A percentile compares a stretch with the other conserved stretches of the same genome.
Evolutionary conservation across 64 coral and sea anemone genomes (phyloP).

Genomic region (Montipora efflorescens): DNA sequence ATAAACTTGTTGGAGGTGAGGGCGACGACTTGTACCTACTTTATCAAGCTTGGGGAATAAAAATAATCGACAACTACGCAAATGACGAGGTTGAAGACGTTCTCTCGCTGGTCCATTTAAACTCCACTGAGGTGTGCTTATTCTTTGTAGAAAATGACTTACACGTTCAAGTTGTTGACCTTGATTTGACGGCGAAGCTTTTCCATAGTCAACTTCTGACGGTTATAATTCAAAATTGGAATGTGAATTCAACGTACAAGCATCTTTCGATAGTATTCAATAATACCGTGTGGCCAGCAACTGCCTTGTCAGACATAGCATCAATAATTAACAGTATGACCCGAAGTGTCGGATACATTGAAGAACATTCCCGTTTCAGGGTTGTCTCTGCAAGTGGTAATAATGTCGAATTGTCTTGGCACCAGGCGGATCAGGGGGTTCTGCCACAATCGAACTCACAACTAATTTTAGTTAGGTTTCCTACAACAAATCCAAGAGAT

Average conservation of each 20-base stretch:
- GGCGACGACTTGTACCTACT: slow-evolving; percentile 48
- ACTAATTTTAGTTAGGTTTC: slow-evolving; percentile 20
- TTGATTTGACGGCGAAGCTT: slow-evolving; percentile 2
- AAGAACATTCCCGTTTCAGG: neutral
- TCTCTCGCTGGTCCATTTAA: slow-evolving; percentile 40
- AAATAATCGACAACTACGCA: slow-evolving; percentile 64
- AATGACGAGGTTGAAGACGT: slow-evolving; percentile 54
- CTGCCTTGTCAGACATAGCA: slow-evolving; percentile 28
- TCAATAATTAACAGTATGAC: slow-evolving; percentile 1
- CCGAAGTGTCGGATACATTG: neutral
- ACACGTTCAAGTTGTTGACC: slow-evolving; percentile 6
- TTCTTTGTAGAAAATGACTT: slow-evolving; percentile 47
- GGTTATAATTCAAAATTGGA: slow-evolving; percentile 60
- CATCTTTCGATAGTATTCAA: slow-evolving; percentile 21
- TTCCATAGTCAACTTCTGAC: slow-evolving; percentile 35
- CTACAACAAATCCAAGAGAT: neutral
- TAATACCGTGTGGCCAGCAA: slow-evolving; percentile 38
- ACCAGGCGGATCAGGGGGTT: neutral
- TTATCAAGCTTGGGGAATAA: slow-evolving; percentile 39
- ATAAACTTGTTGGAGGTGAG: slow-evolving; percentile 40
- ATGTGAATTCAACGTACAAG: slow-evolving; percentile 21
- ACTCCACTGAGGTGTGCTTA: slow-evolving; percentile 45
- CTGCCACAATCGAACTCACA: neutral
- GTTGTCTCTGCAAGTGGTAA: neutral
- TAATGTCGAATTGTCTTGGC: slow-evolving; percentile 25